A percentile compares a stretch with the other conserved stretches of the same genome.
These are phyloP conservation scores for Samia ricini DNA, from an alignment of 1,140 invertebrate species.

Conservation along the genomic window DNA sequence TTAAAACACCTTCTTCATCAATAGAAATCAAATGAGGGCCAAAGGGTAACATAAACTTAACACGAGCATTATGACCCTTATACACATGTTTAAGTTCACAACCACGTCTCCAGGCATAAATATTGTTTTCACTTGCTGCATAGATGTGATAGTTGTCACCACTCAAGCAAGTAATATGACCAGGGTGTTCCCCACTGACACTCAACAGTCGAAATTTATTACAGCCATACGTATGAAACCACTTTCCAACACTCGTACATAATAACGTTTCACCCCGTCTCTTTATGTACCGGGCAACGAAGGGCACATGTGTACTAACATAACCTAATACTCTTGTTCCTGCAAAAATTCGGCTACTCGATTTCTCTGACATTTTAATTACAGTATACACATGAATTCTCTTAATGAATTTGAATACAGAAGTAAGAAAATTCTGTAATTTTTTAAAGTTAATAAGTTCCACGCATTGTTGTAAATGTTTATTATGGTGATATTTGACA, in stretches of 20 bases:
- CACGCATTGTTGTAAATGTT: too few species aligned
- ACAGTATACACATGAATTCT: not conserved
- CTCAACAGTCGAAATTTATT: slow-evolving; percentile 89
- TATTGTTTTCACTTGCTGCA: slow-evolving; percentile 87
- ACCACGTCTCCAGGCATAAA: slow-evolving; percentile 93
- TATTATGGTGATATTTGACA: too few species aligned
- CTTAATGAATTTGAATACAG: too few species aligned
- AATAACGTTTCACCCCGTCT: slow-evolving; percentile 92
- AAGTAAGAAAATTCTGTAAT: too few species aligned
- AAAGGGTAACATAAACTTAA: slow-evolving; percentile 92
- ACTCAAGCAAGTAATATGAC: slow-evolving; percentile 89
- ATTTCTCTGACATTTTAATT: slow-evolving; percentile 48
- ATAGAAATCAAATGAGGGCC: slow-evolving; percentile 91
- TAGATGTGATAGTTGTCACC: slow-evolving; percentile 91
- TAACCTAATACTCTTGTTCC: slow-evolving; percentile 92
- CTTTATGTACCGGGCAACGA: slow-evolving; percentile 90
- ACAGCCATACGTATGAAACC: slow-evolving; percentile 95
- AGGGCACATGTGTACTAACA: slow-evolving; percentile 95
- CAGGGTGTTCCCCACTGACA: slow-evolving; percentile 88
- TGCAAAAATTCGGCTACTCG: slow-evolving; percentile 87
- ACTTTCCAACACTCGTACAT: slow-evolving; percentile 92
- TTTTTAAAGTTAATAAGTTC: too few species aligned
- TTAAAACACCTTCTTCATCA: slow-evolving; percentile 87
- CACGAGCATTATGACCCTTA: slow-evolving; percentile 84
- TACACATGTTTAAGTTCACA: slow-evolving; percentile 92